Base-by-base conservation (phyloP, 2,113 vertebrate species). In the Kryptolebias marmoratus region DNA sequence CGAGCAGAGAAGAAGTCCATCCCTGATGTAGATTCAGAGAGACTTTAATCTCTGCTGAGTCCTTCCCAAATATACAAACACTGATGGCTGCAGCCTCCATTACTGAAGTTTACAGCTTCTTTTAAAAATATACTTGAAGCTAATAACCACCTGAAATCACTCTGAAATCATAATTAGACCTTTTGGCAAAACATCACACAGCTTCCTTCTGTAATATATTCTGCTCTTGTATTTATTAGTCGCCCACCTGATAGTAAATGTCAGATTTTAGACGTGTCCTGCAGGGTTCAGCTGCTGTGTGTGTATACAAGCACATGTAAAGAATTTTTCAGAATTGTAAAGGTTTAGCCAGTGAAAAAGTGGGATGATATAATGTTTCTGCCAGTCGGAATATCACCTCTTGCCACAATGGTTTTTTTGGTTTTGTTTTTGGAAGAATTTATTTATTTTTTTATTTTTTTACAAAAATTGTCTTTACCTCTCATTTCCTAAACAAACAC, bases 401-500 rank as follows among this genome's bases (percentile, higher is more conserved):
- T 59, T 53, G 31, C 31, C 52, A 73, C 61, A 48, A 49, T 73
- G 79, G 75, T 44, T 45, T 22, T 22, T 22, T 22, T 22, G 22
- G 22, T 22, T 22, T 22, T 22, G 22, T 22, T 22, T 22, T 22
- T 22, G 22, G 22, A 22, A 22, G 22, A 22, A 22, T 48, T 11
- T 73, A 76, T 32, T 11, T 18, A 42, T 42, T 14, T 18, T 5
- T 68, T 50, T 55, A 44, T 45, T 69, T 44, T 66, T 49, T 64
- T 58, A 36, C 50, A 42, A 52, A 84, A 52, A 71, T 30, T 31
- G 15, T 56, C 68, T 32, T 31, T 71, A 65, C 58, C 63, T 27
- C 85, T 82, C 78, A 77, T 88, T 74, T 84, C 68, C 56, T 79
- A 53, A 81, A 64, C 71, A 90, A 89, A 91, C 90, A 91, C 5